Evolutionary conservation across 1,140 invertebrate species (phyloP), one percentile per base, ranked within the genome.

Genomic region (Steinernema feltiae): DNA sequence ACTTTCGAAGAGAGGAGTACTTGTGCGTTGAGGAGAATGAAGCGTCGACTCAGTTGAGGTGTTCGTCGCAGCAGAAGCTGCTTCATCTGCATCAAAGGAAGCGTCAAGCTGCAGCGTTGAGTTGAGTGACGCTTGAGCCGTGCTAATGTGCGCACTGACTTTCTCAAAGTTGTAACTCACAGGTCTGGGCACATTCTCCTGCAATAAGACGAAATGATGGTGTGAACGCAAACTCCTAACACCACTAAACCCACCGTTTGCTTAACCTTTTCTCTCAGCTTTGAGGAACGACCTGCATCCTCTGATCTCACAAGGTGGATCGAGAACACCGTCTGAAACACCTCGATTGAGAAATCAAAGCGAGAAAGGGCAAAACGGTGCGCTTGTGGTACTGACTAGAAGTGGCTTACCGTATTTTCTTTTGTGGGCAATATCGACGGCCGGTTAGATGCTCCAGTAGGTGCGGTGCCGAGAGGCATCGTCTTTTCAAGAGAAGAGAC

Each of bases 301-400:
- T 63, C 53, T 15, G 53, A 63, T 63, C 53, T 63, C 53, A 63
- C 53, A 63, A 63, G 53, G 53, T 63, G 53, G 53, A 63, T 63
- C 53, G 53, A 63, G 53, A 63, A 63, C 53, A 63, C 53, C 24
- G 53, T 63, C 53, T 63, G 53, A 63, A 63, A 63, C 24, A 63
- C 53, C 53, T 21, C 24, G 24, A 63, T 27, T 15, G 7, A 63
- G 24, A 63, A 63, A 27, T 27, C 15, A 17, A 12, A 17, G 24
- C 15, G 53, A 63, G 53, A 63, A 63, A 21, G 53, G 53, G 24
- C 53, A 63, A 46, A 63, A 63, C 53, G 53, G 53, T 63, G 53
- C 24, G 15, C 3, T 63, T 15, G 53, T 15, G 53, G 53, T 27
- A n/a, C 24, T 3, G 7, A 21, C 7, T 7, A 41, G 35, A 18